phyloP scores from a whole-genome alignment of 2,797 vertebrate species.

The Pangasius djambal region DNA sequence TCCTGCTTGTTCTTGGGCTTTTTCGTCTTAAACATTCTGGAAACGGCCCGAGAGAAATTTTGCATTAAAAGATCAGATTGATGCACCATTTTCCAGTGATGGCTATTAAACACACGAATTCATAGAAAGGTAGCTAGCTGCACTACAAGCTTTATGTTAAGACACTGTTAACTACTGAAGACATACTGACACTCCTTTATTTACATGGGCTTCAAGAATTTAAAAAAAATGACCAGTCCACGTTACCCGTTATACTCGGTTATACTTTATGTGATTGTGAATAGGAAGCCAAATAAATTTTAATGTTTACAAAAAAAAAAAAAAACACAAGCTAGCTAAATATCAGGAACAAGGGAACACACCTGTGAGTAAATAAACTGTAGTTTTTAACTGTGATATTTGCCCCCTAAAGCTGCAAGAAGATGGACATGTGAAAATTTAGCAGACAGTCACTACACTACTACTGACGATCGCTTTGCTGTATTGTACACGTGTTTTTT shows the following conservation, averaged over 20 bases:
- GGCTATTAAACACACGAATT: not conserved
- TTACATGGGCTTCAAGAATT: not conserved
- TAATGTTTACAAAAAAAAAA: not conserved
- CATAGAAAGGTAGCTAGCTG: not conserved
- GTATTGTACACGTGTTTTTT: not conserved
- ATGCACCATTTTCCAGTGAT: not conserved
- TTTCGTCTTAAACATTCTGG: conserved; percentile 35
- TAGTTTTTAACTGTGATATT: not conserved
- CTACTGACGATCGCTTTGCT: not conserved
- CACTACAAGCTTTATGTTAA: not conserved
- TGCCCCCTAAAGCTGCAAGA: not conserved
- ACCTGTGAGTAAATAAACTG: not conserved
- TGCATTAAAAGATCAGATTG: too few relatives aligned
- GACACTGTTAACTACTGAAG: not conserved
- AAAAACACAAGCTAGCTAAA: not conserved
- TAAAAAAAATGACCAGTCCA: not conserved
- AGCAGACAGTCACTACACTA: not conserved
- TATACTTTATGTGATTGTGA: not conserved
- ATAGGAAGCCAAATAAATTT: not conserved
- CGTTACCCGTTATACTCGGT: not conserved
- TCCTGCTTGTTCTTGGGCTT: not conserved
- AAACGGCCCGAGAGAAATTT: too few relatives aligned
- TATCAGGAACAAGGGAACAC: not conserved
- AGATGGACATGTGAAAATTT: not conserved
- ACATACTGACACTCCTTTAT: not conserved